Conservation (phyloP, 2,113 vertebrate genomes). For the Eubucco bourcierii region DNA sequence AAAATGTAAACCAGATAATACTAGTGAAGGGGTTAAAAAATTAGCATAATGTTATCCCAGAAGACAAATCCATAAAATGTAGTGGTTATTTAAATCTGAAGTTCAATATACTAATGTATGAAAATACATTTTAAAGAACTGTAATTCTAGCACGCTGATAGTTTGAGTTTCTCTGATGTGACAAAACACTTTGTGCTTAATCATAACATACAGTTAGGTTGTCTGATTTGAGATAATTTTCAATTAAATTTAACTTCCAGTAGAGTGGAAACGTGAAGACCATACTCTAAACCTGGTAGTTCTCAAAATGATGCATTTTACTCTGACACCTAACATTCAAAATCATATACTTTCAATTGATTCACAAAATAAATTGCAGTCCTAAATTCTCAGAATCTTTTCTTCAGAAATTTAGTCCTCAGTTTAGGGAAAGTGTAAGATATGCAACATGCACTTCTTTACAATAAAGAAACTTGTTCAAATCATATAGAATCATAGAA, state of each 20-base stretch:
- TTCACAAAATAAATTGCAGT: neutral
- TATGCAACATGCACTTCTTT: neutral
- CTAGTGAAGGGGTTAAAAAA: neutral
- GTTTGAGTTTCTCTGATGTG: neutral
- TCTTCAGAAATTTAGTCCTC: neutral
- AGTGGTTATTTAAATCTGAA: neutral
- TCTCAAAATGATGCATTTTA: neutral
- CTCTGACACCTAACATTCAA: neutral
- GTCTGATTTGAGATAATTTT: neutral
- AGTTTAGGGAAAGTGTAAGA: neutral
- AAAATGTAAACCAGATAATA: neutral
- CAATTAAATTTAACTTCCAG: neutral
- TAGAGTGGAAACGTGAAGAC: neutral
- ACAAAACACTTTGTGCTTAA: neutral
- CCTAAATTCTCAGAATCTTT: neutral
- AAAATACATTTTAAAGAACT: neutral
- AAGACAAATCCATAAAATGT: neutral
- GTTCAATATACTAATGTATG: neutral
- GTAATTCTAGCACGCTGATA: neutral
- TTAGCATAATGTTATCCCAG: neutral
- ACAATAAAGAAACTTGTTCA: neutral
- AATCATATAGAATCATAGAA: too few species aligned
- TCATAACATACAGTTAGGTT: neutral
- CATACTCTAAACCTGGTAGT: neutral
- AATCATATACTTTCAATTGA: neutral